Base-by-base conservation (phyloP, 92 coral and sea anemone genomes). In the Porites cylindrica region DNA sequence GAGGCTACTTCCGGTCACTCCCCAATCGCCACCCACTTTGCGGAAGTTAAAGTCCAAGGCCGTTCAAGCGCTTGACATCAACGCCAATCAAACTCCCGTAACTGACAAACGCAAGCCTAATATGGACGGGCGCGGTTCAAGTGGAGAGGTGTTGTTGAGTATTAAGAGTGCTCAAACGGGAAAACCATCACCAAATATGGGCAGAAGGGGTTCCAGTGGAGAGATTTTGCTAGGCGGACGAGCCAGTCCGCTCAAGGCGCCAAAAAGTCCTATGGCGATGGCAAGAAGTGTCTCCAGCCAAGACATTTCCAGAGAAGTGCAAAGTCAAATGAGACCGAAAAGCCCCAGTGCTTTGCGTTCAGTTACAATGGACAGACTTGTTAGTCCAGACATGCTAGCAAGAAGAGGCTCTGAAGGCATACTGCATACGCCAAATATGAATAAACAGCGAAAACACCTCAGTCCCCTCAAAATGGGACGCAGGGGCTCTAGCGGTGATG, bases 401-500 rank as follows among this genome's bases (percentile, higher is more conserved):
- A 62, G 87, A 24, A 51, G 87, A 64, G 87, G 87, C 5, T 83
- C 87, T 16, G 87, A 83, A 17, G 87, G 87, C 24, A 64, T 51
- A 10, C 21, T 83, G 20, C 7, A 23, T 38, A 74, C 64, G 17
- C 73, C 80, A 32, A 61, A 62, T 38, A 73, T 47, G 61, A 50
- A 51, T 19, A 83, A 61, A 52, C 61, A 52, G 2, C 26, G 20
- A 8, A 61, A 63, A 73, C 74, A 50, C 65, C n/a, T 21, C 50
- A 74, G 87, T 50, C 87, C 80, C 0, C 72, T 83, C 7, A 26
- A n/a, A 26, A 1, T 83, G 29, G 29, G 69, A 65, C 66, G 81
- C 26, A 62, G 87, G 19, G 87, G 87, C 21, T 83, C 87, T 10
- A 74, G 87, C 23, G 80, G 87, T n/a, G 87, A 83, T 50, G 65